Evolutionary conservation across 53 echinoderm and acorn worm species (phyloP), one percentile per base, ranked within the genome.

Genomic region (Patiria pectinifera): DNA sequence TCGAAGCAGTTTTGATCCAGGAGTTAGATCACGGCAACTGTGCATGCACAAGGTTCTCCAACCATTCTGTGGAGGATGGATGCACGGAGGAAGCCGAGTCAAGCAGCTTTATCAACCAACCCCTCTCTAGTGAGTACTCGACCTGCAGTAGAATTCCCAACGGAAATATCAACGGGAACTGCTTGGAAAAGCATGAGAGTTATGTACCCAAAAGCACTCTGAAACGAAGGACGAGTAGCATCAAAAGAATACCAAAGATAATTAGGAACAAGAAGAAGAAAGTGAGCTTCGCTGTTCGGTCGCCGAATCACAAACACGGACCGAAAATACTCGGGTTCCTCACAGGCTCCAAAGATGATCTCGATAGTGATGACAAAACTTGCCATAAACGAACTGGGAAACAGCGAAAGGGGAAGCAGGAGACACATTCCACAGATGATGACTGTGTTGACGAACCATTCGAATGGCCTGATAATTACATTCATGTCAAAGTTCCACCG

Each of bases 391-490:
- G 35, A 90, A 43, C 13, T 11, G 13, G 23, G 44, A 85, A 63
- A 85, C 83, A 76, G 19, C 21, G 60, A 74, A 62, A 80, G 21
- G 21, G 85, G 85, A 85, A 62, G 46, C 76, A 45, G 0, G 9
- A 45, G 44, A 22, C 47, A 74, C 19, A 47, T 53, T 24, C 35
- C 14, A 7, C n/a, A 18, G 43, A 48, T 23, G 78, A 45, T 19
- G 86, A 71, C 66, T 16, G 47, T 45, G 18, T 23, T 16, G 61
- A 78, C 69, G 90, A 90, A 62, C 81, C 90, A 62, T 90, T 90
- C 47, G 90, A 90, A 69, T 90, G 90, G 90, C 90, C 90, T 3
- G 90, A 90, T 14, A 81, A 81, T 62, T 90, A 90, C 82, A 90
- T 80, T 63, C 3, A 45, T 69, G 90, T 90, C 35, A 90, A 80